Evolutionary conservation across 2,888 invertebrate genomes (phyloP).

Genomic region (Apomyelois bistriatella): DNA sequence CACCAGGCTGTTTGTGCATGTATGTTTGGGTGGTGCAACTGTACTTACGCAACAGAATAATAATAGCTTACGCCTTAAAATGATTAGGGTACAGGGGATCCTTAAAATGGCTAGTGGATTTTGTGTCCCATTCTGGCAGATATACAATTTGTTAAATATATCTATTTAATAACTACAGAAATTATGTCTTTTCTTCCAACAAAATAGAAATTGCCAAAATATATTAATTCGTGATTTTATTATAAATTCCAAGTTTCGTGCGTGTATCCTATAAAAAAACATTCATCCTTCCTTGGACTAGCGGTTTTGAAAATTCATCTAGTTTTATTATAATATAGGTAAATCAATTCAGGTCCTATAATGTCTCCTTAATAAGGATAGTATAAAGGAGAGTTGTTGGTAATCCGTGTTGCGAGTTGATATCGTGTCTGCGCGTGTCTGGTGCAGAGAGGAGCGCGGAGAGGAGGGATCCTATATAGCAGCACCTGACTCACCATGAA

Average conservation of each 20-base stretch:
- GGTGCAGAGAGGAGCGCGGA: constrained; percentile 57
- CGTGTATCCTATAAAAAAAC: background rate
- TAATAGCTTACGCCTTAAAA: too few relatives aligned
- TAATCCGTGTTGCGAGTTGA: constrained; percentile 41
- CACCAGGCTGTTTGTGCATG: constrained; percentile 41
- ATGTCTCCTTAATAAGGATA: background rate
- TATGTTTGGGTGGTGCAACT: constrained; percentile 31
- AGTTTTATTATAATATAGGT: background rate
- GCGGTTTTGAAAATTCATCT: background rate
- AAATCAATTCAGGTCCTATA: background rate
- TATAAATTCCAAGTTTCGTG: background rate
- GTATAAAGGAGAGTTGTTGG: constrained; percentile 15
- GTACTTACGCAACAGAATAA: background rate
- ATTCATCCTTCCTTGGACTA: background rate
- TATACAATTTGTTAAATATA: background rate
- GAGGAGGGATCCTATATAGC: constrained; percentile 51
- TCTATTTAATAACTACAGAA: background rate
- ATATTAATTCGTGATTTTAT: background rate
- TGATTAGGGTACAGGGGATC: background rate
- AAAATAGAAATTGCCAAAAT: background rate
- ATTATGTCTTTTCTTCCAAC: background rate
- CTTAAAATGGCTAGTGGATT: constrained; percentile 2
- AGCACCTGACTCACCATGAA: constrained; percentile 47
- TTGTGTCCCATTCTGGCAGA: background rate
- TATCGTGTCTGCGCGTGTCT: constrained; percentile 56